Conservation (phyloP, 1,140 invertebrate species). For the Meloidogyne hapla region DNA sequence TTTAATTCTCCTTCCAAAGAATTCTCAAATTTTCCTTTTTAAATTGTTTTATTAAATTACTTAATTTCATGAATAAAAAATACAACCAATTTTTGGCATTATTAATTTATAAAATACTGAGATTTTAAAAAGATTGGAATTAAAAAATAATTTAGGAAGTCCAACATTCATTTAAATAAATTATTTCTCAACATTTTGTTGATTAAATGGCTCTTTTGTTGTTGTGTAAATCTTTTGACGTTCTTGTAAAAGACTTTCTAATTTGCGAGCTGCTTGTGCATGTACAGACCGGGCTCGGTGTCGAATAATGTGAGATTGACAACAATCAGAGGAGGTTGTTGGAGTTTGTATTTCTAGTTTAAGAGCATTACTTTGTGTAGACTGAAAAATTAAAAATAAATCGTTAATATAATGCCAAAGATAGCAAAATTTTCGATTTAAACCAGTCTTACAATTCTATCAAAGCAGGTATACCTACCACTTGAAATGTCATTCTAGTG, state of each 20-base stretch:
- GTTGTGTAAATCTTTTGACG: slow-evolving; percentile 10
- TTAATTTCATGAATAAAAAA: not conserved
- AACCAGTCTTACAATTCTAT: no score
- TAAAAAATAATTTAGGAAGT: not conserved
- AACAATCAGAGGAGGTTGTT: not conserved
- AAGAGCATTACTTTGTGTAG: not conserved
- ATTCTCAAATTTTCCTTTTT: not conserved
- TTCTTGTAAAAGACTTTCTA: slow-evolving; percentile 35
- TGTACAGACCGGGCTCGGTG: slow-evolving; percentile 15
- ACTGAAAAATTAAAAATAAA: not conserved
- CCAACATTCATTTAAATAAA: not conserved
- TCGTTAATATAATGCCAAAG: no score
- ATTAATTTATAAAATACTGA: not conserved
- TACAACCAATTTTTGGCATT: slow-evolving; percentile 4
- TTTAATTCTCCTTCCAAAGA: not conserved
- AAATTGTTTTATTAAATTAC: not conserved
- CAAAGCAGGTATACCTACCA: no score
- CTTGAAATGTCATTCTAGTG: no score
- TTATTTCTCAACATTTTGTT: not conserved
- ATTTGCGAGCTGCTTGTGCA: slow-evolving; percentile 29
- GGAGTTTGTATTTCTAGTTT: not conserved
- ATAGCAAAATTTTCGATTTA: no score
- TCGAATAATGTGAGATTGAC: not conserved
- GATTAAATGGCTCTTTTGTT: no score
- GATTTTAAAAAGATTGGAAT: not conserved